A percentile compares a stretch with the other conserved stretches of the same genome.
Evolutionary conservation across 2,797 vertebrate species (phyloP).

Genomic region (Pangasius macronema): DNA sequence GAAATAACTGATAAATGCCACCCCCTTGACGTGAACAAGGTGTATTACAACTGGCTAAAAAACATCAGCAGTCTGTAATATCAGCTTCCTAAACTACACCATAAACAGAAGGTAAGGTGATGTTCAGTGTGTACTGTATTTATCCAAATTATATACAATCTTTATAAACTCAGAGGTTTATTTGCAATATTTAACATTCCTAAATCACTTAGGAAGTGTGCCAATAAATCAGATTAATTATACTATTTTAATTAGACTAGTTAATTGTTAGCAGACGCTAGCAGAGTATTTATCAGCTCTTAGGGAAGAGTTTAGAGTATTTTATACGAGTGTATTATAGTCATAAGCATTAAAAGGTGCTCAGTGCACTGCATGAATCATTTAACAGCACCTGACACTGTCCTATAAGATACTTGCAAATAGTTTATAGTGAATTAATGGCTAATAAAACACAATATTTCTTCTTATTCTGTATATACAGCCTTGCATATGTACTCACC

Average conservation of each 20-base stretch:
- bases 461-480: not conserved
- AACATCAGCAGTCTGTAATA: not conserved
- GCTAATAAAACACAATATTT: not conserved
- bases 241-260: not conserved
- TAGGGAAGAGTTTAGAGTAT: not conserved
- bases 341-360: not conserved
- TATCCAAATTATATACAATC: not conserved
- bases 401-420: not conserved
- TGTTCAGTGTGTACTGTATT: not conserved
- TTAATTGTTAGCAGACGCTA: not conserved
- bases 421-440: not conserved
- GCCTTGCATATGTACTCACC: not conserved
- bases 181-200: not conserved
- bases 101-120: not conserved
- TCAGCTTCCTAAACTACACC: no score
- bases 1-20: not conserved
- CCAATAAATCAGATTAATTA: not conserved
- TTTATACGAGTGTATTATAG: no score
- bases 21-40: conserved; percentile 18
- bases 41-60: not conserved
- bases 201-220: not conserved
- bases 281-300: not conserved
- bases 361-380: not conserved
- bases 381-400: not conserved
- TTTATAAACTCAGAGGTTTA: not conserved